phyloP scores from a whole-genome alignment of 2,888 invertebrate genomes.

The Pterostichus madidus region DNA sequence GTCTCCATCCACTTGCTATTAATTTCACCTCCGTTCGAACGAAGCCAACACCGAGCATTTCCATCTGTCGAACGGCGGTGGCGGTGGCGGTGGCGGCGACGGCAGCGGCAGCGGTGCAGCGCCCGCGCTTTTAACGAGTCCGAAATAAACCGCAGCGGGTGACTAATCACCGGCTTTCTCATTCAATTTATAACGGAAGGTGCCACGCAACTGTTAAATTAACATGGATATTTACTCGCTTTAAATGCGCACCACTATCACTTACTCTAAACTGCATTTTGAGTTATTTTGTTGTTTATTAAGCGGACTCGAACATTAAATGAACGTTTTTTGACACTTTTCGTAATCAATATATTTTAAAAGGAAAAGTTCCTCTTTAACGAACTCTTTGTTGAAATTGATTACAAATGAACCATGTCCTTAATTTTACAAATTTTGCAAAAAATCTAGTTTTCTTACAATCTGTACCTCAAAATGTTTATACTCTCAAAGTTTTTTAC shows the following conservation, averaged over 20 bases:
- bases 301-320: too few relatives aligned
- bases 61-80: background rate
- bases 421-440: too few relatives aligned
- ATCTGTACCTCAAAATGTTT: too few relatives aligned
- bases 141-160: constrained; percentile 54
- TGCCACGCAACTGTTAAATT: constrained; percentile 14
- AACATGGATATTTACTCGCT: constrained; percentile 27
- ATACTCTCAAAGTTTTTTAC: too few relatives aligned
- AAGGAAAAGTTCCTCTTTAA: too few relatives aligned
- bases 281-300: too few relatives aligned
- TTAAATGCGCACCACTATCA: constrained; percentile 8
- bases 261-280: background rate
- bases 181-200: constrained; percentile 53
- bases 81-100: background rate
- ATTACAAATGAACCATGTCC: too few relatives aligned
- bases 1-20: constrained; percentile 50
- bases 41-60: background rate
- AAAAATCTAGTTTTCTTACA: too few relatives aligned
- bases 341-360: too few relatives aligned
- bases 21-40: constrained; percentile 16
- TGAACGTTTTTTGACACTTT: too few relatives aligned
- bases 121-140: constrained; percentile 47
- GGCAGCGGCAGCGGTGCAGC: background rate
- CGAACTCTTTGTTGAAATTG: too few relatives aligned
- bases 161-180: constrained; percentile 42